Evolutionary conservation across 1,140 invertebrate species (phyloP), one percentile per base, ranked within the genome.

Genomic region (Drosophila ercepeae): DNA sequence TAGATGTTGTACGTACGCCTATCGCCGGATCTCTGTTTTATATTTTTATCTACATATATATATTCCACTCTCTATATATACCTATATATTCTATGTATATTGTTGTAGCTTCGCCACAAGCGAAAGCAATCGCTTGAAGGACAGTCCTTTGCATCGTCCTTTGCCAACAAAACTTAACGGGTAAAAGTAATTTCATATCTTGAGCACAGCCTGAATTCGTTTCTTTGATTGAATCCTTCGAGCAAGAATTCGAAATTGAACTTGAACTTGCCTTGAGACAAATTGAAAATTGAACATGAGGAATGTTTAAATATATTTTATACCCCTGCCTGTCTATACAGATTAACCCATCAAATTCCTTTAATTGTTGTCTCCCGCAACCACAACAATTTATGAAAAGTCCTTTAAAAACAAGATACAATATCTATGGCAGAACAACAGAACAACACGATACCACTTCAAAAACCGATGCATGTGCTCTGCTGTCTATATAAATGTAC

Each of bases 111-210:
- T 88, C 76, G 83, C 82, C 83, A 82, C 83, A 75, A 88, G 83
- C 74, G 89, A 83, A 75, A 90, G 75, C 79, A 74, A 86, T 78
- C 88, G 82, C 69, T 77, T 83, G 76, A 90, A 89, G 89, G 82
- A 81, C 58, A 91, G 90, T 82, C 88, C 90, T 90, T 90, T 91
- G 78, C 78, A 90, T 91, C 90, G 88, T 78, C 76, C 77, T 81
- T 90, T 92, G 81, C 84, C 90, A 82, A 79, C 91, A 75, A 91
- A 91, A 82, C 82, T 89, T 81, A 86, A 90, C 81, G 75, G 86
- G 90, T 91, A 91, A 91, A 91, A 88, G 64, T 75, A 84, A 88
- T 84, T 78, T 64, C 65, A 72, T 82, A 51, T 86, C 72, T 88
- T 88, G 81, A 89, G 79, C 75, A 83, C 61, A 86, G 76, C 65